A percentile compares a stretch with the other conserved stretches of the same genome.
Conservation (phyloP, 2,797 vertebrate genomes). For the Parauchenoglanis punctatus region DNA sequence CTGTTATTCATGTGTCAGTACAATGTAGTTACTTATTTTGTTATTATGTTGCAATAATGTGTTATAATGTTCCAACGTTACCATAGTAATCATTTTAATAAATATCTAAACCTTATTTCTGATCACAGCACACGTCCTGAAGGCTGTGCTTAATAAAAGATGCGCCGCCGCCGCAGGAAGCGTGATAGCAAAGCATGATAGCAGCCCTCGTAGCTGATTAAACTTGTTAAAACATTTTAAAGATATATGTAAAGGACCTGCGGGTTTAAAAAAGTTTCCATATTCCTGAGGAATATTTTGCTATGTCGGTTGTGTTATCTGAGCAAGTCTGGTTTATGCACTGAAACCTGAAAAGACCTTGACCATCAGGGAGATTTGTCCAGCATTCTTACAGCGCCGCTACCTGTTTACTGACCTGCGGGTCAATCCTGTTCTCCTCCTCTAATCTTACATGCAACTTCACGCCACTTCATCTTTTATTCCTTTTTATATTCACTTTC, state of each 20-base stretch:
- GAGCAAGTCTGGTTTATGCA: too few species aligned
- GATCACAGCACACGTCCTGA: neutral
- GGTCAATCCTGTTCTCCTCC: neutral
- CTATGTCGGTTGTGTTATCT: neutral
- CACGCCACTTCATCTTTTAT: neutral
- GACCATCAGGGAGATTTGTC: neutral
- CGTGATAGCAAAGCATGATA: too few species aligned
- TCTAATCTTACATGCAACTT: constrained; percentile 15
- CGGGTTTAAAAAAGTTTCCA: neutral
- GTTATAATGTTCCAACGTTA: neutral
- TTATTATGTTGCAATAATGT: neutral
- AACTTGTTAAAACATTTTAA: neutral
- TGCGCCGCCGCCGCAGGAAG: too few species aligned
- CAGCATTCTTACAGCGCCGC: neutral
- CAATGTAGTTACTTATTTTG: neutral
- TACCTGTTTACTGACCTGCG: constrained; percentile 1
- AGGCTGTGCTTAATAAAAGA: neutral
- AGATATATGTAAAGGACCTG: neutral
- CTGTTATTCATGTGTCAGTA: neutral
- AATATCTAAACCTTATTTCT: neutral
- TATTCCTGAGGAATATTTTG: neutral
- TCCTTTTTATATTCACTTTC: neutral
- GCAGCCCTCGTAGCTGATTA: neutral
- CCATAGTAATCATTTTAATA: neutral
- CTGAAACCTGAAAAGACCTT: neutral